These are phyloP conservation scores for Nephrocerus scutellatus DNA, from an alignment of 2,888 invertebrate genomes.

Conservation along the genomic window DNA sequence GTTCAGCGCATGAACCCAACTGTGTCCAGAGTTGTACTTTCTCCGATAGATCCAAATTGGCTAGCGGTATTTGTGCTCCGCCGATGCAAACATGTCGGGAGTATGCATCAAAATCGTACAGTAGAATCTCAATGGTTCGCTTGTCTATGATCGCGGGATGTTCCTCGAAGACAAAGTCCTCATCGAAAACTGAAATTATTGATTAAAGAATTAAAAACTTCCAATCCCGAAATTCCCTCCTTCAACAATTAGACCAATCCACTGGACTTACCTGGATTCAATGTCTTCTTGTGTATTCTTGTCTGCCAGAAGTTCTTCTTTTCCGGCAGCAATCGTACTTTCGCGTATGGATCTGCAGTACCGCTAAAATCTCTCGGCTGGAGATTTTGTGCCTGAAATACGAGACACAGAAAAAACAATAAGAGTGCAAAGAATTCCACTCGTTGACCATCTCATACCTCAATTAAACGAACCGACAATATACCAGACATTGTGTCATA, in stretches of 20 bases:
- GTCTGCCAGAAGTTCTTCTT: conserved; percentile 58
- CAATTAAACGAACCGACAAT: conserved; percentile 57
- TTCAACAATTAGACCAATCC: too few relatives aligned
- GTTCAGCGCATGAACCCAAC: conserved; percentile 50
- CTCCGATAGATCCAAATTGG: conserved; percentile 53
- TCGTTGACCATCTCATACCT: conserved; percentile 47
- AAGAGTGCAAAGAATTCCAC: conserved; percentile 2
- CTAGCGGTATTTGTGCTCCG: conserved; percentile 53
- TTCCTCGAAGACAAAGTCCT: conserved; percentile 62
- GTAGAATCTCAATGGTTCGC: conserved; percentile 55
- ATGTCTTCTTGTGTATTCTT: conserved; percentile 57
- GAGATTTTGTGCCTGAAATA: conserved; percentile 51
- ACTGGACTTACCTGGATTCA: conserved; percentile 53
- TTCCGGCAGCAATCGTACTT: conserved; percentile 56
- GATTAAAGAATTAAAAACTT: too few relatives aligned
- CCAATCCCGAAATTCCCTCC: too few relatives aligned
- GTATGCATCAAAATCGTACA: conserved; percentile 61
- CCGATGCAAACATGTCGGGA: conserved; percentile 60
- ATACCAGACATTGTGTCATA: conserved; percentile 59
- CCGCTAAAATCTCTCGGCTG: conserved; percentile 55
- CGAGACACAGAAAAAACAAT: conserved; percentile 4
- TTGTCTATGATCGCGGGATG: conserved; percentile 50
- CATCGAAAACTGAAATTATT: conserved; percentile 54
- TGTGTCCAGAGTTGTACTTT: conserved; percentile 55
- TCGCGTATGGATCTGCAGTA: conserved; percentile 61